Evolutionary conservation across 2,888 invertebrate genomes (phyloP).

Genomic region (Chloroclysta siterata): DNA sequence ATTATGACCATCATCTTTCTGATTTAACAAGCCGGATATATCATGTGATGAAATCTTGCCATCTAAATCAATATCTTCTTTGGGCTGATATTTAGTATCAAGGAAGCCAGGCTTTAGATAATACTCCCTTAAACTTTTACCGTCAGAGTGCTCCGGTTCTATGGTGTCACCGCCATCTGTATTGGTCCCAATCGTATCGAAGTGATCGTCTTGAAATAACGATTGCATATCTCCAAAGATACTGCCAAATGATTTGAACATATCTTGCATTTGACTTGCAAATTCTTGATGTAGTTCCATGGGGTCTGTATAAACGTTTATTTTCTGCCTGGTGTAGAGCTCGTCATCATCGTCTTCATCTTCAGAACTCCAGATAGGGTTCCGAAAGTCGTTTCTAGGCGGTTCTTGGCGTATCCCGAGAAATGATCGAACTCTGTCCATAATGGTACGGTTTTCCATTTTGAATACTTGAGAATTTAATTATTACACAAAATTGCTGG

Average conservation of each 20-base stretch:
- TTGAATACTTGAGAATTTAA: constrained; percentile 52
- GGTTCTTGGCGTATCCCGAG: constrained; percentile 65
- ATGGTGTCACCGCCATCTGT: constrained; percentile 26
- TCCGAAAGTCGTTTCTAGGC: constrained; percentile 76
- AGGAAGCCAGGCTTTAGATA: constrained; percentile 78
- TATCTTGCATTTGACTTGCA: constrained; percentile 69
- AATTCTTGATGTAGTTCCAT: constrained; percentile 65
- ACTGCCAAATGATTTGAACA: constrained; percentile 67
- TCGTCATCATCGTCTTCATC: constrained; percentile 78
- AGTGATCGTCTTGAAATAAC: constrained; percentile 58
- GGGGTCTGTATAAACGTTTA: constrained; percentile 53
- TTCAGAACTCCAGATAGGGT: constrained; percentile 78
- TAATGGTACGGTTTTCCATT: constrained; percentile 60
- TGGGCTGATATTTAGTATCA: constrained; percentile 51
- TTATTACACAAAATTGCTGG: constrained; percentile 36
- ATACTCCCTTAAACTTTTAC: constrained; percentile 67
- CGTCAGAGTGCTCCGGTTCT: constrained; percentile 54
- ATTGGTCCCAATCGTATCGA: constrained; percentile 29
- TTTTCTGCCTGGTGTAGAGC: constrained; percentile 64
- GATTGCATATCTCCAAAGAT: constrained; percentile 70
- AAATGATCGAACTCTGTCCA: constrained; percentile 68
- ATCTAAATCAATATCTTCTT: constrained; percentile 71
- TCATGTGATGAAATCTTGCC: constrained; percentile 76
- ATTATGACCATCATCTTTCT: constrained; percentile 55
- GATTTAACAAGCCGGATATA: constrained; percentile 71